These are phyloP conservation scores for Dicyrtoma fusca DNA, from an alignment of 2,888 invertebrate species.

Conservation along the genomic window DNA sequence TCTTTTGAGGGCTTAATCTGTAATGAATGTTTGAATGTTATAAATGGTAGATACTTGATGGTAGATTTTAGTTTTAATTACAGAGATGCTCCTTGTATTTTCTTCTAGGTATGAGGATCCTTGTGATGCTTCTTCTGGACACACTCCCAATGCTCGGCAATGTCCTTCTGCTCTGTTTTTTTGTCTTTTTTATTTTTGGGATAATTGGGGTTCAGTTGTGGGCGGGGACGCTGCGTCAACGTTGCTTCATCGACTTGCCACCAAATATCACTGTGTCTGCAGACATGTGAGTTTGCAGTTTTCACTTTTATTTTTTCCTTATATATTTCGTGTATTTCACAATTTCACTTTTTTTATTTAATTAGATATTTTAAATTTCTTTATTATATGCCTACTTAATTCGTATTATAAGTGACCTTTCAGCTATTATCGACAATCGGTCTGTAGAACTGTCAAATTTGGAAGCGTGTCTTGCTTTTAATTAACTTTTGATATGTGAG, in stretches of 20 bases:
- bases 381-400: constrained; percentile 24
- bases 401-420: constrained; percentile 17
- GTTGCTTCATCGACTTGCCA: constrained; percentile 81
- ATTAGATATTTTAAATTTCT: constrained; percentile 3
- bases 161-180: constrained; percentile 98
- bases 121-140: constrained; percentile 97
- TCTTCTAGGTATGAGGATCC: constrained; percentile 90
- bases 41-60: no score
- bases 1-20: no score
- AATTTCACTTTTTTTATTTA: constrained; percentile 5
- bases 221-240: constrained; percentile 95
- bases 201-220: constrained; percentile 99
- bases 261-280: constrained; percentile 72
- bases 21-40: no score
- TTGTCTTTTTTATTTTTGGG: constrained; percentile 99
- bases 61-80: no score
- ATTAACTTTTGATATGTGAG: no score
- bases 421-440: no score
- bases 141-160: constrained; percentile 99
- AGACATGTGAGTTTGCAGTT: constrained; percentile 66
- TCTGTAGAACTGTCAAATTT: no score
- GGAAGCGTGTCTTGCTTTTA: no score
- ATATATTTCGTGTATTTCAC: constrained; percentile 1
- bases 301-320: constrained; percentile 29
- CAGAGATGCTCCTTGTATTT: no score